phyloP scores from a whole-genome alignment of 2,113 vertebrate species.

The Hystrix cristata region DNA sequence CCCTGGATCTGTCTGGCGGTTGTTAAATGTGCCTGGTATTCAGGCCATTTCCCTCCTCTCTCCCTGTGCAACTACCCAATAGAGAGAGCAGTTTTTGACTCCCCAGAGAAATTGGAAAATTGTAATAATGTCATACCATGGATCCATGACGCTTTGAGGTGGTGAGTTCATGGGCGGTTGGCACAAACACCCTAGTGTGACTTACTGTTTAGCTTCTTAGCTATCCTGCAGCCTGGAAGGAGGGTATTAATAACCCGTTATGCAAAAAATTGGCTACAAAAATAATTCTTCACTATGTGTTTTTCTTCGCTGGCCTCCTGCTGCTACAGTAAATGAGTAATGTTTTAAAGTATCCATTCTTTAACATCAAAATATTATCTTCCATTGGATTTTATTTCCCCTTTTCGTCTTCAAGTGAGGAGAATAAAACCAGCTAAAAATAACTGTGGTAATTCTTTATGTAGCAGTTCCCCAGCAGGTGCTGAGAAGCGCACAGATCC shows the following conservation, averaged over 20 bases:
- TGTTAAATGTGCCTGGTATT: background rate
- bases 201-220: background rate
- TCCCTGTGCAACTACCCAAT: accelerated
- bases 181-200: background rate
- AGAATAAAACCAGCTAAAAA: slow-evolving; percentile 46
- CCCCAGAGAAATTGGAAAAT: background rate
- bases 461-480: background rate
- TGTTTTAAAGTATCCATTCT: slow-evolving; percentile 9
- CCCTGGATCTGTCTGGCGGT: background rate
- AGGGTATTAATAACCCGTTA: background rate
- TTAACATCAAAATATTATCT: slow-evolving; percentile 48
- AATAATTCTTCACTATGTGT: background rate
- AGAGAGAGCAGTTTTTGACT: background rate
- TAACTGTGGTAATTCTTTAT: background rate
- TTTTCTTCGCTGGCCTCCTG: background rate
- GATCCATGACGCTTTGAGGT: background rate
- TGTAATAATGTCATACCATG: background rate
- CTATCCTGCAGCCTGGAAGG: background rate
- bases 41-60: background rate
- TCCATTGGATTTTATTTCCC: slow-evolving; percentile 11
- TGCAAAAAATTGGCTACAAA: slow-evolving; percentile 2
- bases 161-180: background rate
- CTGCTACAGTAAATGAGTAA: slow-evolving; percentile 48
- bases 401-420: slow-evolving; percentile 7
- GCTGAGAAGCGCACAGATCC: background rate